A percentile compares a stretch with the other conserved stretches of the same genome.
phyloP scores from a whole-genome alignment of 23 tunicate genomes.

The Trididemnum clinides region DNA sequence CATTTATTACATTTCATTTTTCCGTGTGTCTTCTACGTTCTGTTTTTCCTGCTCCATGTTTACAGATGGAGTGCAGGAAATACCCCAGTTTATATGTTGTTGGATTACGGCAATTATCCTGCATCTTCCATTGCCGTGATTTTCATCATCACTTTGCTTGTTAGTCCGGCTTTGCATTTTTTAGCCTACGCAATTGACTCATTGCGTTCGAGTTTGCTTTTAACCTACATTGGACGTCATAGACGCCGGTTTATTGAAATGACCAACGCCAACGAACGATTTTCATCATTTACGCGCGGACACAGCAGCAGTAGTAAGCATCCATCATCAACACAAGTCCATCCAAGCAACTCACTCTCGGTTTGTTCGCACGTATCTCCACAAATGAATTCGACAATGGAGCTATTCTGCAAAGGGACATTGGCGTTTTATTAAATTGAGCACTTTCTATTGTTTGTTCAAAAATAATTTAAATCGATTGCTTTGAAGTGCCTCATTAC shows the following conservation, averaged over 20 bases:
- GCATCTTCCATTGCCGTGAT: constrained; percentile 9
- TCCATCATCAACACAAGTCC: too few relatives aligned
- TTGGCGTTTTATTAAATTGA: too few relatives aligned
- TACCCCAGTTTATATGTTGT: constrained; percentile 24
- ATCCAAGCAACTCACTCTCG: too few relatives aligned
- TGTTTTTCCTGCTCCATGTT: constrained; percentile 45
- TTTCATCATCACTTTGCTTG: constrained; percentile 13
- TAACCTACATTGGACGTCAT: constrained; percentile 45
- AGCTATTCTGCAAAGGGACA: too few relatives aligned
- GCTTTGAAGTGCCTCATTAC: too few relatives aligned
- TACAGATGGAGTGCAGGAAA: constrained; percentile 69
- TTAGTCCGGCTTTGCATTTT: constrained; percentile 25
- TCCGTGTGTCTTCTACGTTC: constrained; percentile 31
- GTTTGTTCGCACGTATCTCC: too few relatives aligned
- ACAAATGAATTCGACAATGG: too few relatives aligned
- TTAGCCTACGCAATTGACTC: constrained; percentile 54
- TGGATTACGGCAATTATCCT: constrained; percentile 44
- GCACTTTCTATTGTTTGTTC: too few relatives aligned
- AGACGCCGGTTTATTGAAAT: constrained; percentile 27
- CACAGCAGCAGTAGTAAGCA: neutral
- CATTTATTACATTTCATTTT: constrained; percentile 63
- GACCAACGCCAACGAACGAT: constrained; percentile 13
- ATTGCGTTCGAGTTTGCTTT: constrained; percentile 40
- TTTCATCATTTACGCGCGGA: neutral
- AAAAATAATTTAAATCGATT: too few relatives aligned